Evolutionary conservation across 2,113 vertebrate genomes (phyloP), one percentile per base, ranked within the genome.

Genomic region (Calidris pygmaea): DNA sequence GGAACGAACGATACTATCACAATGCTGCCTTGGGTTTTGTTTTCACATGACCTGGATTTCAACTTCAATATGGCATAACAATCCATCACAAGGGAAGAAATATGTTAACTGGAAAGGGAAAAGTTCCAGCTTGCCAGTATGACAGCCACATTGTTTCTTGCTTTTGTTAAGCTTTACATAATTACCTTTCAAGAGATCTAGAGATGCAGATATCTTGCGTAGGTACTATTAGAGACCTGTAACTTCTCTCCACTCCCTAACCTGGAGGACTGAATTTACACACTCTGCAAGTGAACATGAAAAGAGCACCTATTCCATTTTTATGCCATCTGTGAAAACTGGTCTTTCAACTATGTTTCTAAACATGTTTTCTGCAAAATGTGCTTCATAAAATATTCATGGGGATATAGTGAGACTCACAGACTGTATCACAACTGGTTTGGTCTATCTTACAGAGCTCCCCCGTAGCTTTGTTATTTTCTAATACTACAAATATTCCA

Each of bases 361-460:
- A 76, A 89, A 94, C 41, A 56, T 45, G 53, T 62, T 47, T 94
- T 90, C 53, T 89, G n/a, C 26, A 89, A 95, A 83, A 93, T 17
- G 6, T 50, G 29, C 11, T 60, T 77, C 62, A 85, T 48, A 20
- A 93, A 95, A 84, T 85, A 75, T 32, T 56, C 21, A 85, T 7
- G 19, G 21, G 3, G 32, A 86, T 35, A 9, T 47, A 55, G 47
- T 32, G 55, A 79, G 66, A 30, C 62, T 82, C 66, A 39, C 21
- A 91, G 73, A 89, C 37, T 74, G 16, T 23, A 93, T 26, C 30
- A 79, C 32, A 87, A 76, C n/a, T 85, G 53, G 19, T 60, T 87
- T 68, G 63, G 24, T 55, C 20, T 50, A 84, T 87, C 37, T 32
- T 8, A 48, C 35, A 63, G 67, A 73, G 88, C 16, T 50, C 35